These are phyloP conservation scores for Microctenopoma lineatum DNA, from an alignment of 2,797 vertebrate genomes.

Conservation along the genomic window DNA sequence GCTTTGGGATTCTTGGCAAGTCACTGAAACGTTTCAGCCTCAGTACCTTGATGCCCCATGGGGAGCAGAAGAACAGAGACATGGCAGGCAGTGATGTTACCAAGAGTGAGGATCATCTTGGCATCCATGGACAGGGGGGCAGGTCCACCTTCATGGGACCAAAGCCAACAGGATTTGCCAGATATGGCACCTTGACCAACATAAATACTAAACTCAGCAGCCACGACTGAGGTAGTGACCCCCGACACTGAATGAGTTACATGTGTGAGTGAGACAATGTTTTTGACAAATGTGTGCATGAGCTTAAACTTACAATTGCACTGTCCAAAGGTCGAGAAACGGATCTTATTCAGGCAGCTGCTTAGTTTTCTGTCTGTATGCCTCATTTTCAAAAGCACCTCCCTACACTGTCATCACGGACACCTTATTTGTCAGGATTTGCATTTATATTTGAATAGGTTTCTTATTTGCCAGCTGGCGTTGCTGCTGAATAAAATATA, in stretches of 20 bases:
- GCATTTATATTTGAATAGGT: slow-evolving; percentile 45
- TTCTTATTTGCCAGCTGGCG: slow-evolving; percentile 61
- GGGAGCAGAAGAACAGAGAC: slow-evolving; percentile 30
- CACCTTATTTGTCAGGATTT: slow-evolving; percentile 6
- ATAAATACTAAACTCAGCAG: slow-evolving; percentile 43
- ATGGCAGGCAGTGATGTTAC: slow-evolving; percentile 47
- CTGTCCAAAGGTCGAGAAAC: slow-evolving; percentile 4
- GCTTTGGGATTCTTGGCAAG: slow-evolving; percentile 83
- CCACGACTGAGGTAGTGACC: slow-evolving; percentile 53
- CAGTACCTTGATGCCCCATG: slow-evolving; percentile 63
- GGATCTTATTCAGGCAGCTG: slow-evolving; percentile 3
- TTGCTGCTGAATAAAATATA: slow-evolving; percentile 64
- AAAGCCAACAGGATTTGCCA: slow-evolving; percentile 22
- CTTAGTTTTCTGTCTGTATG: not conserved
- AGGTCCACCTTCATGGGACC: slow-evolving; percentile 28
- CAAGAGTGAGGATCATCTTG: slow-evolving; percentile 16
- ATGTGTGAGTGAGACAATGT: not conserved
- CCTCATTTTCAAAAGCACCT: slow-evolving; percentile 21
- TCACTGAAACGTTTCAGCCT: slow-evolving; percentile 76
- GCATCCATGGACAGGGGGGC: not conserved
- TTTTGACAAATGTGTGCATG: no score
- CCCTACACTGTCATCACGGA: slow-evolving; percentile 27
- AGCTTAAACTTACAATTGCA: not conserved
- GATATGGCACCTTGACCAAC: slow-evolving; percentile 14
- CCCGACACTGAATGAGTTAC: slow-evolving; percentile 46